Conservation (phyloP, 2,888 invertebrate genomes). For the Chaitophorus viminalis region DNA sequence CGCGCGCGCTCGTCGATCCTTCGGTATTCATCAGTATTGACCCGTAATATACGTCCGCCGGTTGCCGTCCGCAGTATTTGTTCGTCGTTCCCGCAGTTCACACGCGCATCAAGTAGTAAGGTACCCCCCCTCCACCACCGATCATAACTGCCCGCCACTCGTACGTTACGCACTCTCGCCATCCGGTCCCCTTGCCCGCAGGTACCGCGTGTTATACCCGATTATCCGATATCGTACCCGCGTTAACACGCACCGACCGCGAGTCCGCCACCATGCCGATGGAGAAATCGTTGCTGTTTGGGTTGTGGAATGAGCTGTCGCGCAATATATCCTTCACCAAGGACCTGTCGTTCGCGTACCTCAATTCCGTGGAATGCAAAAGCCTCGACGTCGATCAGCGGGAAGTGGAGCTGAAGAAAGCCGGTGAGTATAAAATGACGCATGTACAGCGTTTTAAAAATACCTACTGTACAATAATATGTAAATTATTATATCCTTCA, state of each 20-base stretch:
- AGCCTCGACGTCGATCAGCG: too few species aligned
- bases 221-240: too few species aligned
- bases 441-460: too few species aligned
- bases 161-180: not conserved
- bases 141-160: too few species aligned
- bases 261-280: not conserved
- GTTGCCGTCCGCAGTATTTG: not conserved
- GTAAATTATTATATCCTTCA: too few species aligned
- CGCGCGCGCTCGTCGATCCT: not conserved
- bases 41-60: not conserved
- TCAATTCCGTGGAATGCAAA: not conserved
- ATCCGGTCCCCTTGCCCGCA: not conserved
- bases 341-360: not conserved
- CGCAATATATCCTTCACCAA: not conserved
- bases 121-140: too few species aligned
- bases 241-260: too few species aligned
- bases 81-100: too few species aligned
- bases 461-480: too few species aligned
- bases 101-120: too few species aligned
- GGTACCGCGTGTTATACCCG: too few species aligned
- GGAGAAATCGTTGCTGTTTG: not conserved
- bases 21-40: not conserved
- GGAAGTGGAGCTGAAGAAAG: not conserved
- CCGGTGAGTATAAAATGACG: not conserved
- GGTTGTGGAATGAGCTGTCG: not conserved